Conservation (phyloP, 2,113 vertebrate species). For the Eudyptes chrysolophus region DNA sequence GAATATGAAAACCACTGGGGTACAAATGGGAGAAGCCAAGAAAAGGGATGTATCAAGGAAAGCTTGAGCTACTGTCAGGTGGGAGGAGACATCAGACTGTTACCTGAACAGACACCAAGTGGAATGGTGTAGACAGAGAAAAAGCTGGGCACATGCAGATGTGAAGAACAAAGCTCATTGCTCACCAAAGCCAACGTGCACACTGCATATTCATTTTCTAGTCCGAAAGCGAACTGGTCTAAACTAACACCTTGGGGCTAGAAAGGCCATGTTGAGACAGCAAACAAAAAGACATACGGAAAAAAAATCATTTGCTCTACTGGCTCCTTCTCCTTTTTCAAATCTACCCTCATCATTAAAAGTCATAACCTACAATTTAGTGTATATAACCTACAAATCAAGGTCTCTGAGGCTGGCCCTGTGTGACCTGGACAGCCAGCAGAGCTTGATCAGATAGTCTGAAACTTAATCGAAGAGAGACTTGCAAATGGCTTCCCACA, state of each 20-base stretch:
- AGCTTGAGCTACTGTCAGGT: background rate
- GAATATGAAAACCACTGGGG: background rate
- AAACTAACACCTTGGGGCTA: background rate
- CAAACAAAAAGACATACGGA: background rate
- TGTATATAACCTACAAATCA: background rate
- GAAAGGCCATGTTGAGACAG: background rate
- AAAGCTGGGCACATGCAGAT: background rate
- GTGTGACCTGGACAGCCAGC: background rate
- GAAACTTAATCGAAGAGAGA: background rate
- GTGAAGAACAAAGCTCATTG: background rate
- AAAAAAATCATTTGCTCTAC: background rate
- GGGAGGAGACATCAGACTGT: background rate
- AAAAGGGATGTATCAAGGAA: background rate
- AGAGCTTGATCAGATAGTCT: background rate
- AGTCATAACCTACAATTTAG: background rate
- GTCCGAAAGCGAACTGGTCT: background rate
- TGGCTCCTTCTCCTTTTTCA: background rate
- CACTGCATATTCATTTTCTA: background rate
- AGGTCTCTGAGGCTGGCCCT: background rate
- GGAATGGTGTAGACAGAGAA: background rate
- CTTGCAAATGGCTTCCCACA: background rate
- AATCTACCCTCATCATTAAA: background rate
- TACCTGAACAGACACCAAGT: background rate
- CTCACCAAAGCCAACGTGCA: background rate
- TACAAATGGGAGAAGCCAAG: background rate